phyloP scores from a whole-genome alignment of 2,888 invertebrate species.

The Zaprionus bogoriensis region DNA sequence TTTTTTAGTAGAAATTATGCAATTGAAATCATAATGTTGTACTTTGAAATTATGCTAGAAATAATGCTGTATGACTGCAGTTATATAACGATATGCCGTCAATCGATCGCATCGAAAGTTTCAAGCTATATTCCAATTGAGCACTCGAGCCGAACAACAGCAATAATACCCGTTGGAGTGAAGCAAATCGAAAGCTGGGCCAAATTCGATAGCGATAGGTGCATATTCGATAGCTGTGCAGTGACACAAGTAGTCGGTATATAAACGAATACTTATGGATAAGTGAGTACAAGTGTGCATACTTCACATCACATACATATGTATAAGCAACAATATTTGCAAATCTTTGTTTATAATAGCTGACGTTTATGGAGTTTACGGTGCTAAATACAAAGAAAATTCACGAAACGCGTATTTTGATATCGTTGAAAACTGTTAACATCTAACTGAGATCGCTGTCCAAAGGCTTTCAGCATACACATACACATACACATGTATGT shows the following conservation, averaged over 20 bases:
- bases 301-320: constrained; percentile 46
- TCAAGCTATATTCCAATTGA: too few species aligned
- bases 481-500: constrained; percentile 61
- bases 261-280: constrained; percentile 24
- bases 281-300: constrained; percentile 27
- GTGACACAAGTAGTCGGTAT: constrained; percentile 42
- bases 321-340: constrained; percentile 63
- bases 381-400: constrained; percentile 54
- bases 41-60: too few species aligned
- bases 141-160: too few species aligned
- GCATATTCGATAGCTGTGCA: constrained; percentile 34
- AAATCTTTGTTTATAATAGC: constrained; percentile 71
- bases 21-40: too few species aligned
- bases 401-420: constrained; percentile 28
- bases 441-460: constrained; percentile 24
- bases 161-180: not conserved
- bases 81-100: too few species aligned
- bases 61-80: too few species aligned
- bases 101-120: too few species aligned
- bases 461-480: constrained; percentile 37
- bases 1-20: too few species aligned
- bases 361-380: constrained; percentile 63
- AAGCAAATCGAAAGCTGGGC: not conserved
- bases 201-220: constrained; percentile 27
- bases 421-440: constrained; percentile 16